Conservation (phyloP, 2,888 invertebrate genomes). For the Latrodectus hesperus region DNA sequence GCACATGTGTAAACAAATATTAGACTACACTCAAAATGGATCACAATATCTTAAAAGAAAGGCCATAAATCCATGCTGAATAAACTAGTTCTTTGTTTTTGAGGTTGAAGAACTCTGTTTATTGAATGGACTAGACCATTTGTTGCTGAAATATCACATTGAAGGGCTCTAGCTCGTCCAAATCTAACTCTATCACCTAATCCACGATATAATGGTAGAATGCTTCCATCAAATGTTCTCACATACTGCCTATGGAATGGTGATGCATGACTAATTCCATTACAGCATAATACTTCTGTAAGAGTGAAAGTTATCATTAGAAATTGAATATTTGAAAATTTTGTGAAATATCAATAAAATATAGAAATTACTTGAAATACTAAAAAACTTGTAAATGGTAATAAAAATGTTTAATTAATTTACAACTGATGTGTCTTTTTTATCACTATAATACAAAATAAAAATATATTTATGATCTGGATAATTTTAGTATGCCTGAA, state of each 20-base stretch:
- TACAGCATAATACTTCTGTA: slow-evolving; percentile 73
- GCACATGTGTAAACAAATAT: neutral
- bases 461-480: too few relatives aligned
- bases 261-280: slow-evolving; percentile 74
- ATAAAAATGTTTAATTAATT: too few relatives aligned
- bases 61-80: slow-evolving; percentile 56
- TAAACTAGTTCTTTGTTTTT: slow-evolving; percentile 13
- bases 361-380: too few relatives aligned
- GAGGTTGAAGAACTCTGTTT: slow-evolving; percentile 72
- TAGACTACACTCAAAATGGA: neutral
- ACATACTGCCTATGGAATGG: slow-evolving; percentile 74
- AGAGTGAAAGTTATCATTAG: neutral
- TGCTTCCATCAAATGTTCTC: slow-evolving; percentile 74
- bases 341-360: too few relatives aligned
- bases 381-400: too few relatives aligned
- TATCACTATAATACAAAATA: too few relatives aligned
- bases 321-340: too few relatives aligned
- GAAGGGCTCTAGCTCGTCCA: slow-evolving; percentile 73
- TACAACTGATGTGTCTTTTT: too few relatives aligned
- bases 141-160: slow-evolving; percentile 74
- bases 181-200: slow-evolving; percentile 73
- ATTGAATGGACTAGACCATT: slow-evolving; percentile 75
- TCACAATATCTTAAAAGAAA: slow-evolving; percentile 19
- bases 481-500: too few relatives aligned
- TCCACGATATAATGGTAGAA: slow-evolving; percentile 73